Evolutionary conservation across 2,797 vertebrate genomes (phyloP), one percentile per base, ranked within the genome.

Genomic region (Sciurus vulgaris): DNA sequence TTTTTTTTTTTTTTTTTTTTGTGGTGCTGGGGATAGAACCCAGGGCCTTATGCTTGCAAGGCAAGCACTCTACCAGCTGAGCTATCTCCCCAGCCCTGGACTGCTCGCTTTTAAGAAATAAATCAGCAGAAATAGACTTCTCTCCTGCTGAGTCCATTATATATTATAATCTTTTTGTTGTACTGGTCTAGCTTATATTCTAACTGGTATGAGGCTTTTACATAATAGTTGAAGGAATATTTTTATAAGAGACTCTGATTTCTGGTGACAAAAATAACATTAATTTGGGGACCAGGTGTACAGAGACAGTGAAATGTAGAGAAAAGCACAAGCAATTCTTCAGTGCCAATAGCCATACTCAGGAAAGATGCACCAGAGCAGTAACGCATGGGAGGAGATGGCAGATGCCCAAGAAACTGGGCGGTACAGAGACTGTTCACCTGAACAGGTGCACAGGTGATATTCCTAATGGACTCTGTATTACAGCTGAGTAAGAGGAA

Each of bases 201-300:
- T 87, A 91, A 79, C 28, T 89, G 59, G 67, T 17, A 91, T 7
- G 26, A 28, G 30, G 24, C 38, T 44, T 91, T 61, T 28, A 74
- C 51, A 61, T 6, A 22, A 70, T n/a, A 77, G 26, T 7, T 22
- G 18, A 78, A 67, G 30, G 33, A 83, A 49, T 61, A 70, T 70
- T 94, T 89, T 67, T 56, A 91, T 83, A 38, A 65, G 9, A 17
- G 15, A 81, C 10, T 93, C 92, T 87, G 61, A 85, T 93, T 90
- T 92, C 56, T 61, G 35, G 20, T 49, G 76, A 87, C 54, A 89
- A 13, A 82, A 61, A 47, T 47, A 81, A 72, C 61, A 4, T 47
- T 76, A 51, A 72, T 59, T 56, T 56, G 44, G 26, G 24, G 18
- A 28, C 13, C 11, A 67, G 13, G 33, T 49, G 30, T 38, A 74